These are phyloP conservation scores for Epizoanthus ramosus DNA, from an alignment of 92 coral and sea anemone genomes.

Conservation along the genomic window DNA sequence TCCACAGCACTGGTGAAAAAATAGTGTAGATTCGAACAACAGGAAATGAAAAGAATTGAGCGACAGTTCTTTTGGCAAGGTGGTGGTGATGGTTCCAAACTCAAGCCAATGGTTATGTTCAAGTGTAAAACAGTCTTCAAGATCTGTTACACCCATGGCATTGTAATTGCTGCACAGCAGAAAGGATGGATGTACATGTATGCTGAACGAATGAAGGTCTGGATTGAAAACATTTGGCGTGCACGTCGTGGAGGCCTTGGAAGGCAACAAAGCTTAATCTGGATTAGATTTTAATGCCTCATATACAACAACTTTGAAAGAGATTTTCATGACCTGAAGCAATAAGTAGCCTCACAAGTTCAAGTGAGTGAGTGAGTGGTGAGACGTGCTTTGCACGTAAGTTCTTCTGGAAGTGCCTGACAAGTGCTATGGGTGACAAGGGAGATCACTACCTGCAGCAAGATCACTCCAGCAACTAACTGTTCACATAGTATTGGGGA, in stretches of 20 bases:
- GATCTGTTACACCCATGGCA: constrained; percentile 32
- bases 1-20: constrained; percentile 52
- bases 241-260: too few relatives aligned
- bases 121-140: constrained; percentile 47
- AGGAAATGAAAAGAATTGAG: constrained; percentile 54
- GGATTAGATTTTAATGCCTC: too few relatives aligned
- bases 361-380: too few relatives aligned
- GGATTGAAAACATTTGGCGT: constrained; percentile 50
- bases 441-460: too few relatives aligned
- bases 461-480: neutral
- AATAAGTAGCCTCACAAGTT: too few relatives aligned
- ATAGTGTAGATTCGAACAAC: constrained; percentile 50
- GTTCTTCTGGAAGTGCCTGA: too few relatives aligned
- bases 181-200: constrained; percentile 57
- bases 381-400: too few relatives aligned
- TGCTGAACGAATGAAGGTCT: constrained; percentile 34
- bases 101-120: constrained; percentile 56
- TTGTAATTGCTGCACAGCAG: constrained; percentile 41
- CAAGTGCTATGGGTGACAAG: too few relatives aligned
- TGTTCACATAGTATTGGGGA: neutral
- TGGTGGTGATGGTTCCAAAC: constrained; percentile 55
- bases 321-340: too few relatives aligned
- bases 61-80: constrained; percentile 63
- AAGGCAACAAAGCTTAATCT: too few relatives aligned
- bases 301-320: too few relatives aligned